Conservation (phyloP, 2,113 vertebrate genomes). For the Cromileptes altivelis region DNA sequence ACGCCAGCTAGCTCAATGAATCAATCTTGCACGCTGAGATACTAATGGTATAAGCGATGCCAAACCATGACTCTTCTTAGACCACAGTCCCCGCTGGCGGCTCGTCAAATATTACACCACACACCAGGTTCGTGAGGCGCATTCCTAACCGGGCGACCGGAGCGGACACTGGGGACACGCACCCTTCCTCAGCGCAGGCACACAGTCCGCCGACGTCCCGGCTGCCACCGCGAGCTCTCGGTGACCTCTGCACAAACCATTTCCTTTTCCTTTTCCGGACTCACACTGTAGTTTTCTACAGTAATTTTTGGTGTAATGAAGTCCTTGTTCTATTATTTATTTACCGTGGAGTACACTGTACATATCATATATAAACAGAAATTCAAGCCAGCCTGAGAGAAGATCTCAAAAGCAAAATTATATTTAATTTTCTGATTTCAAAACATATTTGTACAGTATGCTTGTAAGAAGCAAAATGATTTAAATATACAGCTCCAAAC, state of each 20-base stretch:
- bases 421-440: neutral
- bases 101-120: slow-evolving; percentile 47
- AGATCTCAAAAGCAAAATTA: neutral
- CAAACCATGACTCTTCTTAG: slow-evolving; percentile 59
- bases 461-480: neutral
- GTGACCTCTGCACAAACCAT: slow-evolving; percentile 76
- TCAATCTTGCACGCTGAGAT: slow-evolving; percentile 61
- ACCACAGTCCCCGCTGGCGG: slow-evolving; percentile 47
- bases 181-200: slow-evolving; percentile 80
- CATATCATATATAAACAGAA: neutral
- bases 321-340: neutral
- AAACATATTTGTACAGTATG: neutral
- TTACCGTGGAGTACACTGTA: too few species aligned
- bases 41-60: slow-evolving; percentile 36
- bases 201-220: slow-evolving; percentile 85
- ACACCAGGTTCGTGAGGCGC: slow-evolving; percentile 60
- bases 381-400: neutral
- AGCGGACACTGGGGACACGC: slow-evolving; percentile 89
- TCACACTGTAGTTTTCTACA: slow-evolving; percentile 53
- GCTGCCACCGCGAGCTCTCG: slow-evolving; percentile 81
- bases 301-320: neutral
- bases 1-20: slow-evolving; percentile 76
- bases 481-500: neutral
- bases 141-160: slow-evolving; percentile 83
- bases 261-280: slow-evolving; percentile 78